Conservation (phyloP, 2,888 invertebrate species). For the Caenorhabditis sp. region DNA sequence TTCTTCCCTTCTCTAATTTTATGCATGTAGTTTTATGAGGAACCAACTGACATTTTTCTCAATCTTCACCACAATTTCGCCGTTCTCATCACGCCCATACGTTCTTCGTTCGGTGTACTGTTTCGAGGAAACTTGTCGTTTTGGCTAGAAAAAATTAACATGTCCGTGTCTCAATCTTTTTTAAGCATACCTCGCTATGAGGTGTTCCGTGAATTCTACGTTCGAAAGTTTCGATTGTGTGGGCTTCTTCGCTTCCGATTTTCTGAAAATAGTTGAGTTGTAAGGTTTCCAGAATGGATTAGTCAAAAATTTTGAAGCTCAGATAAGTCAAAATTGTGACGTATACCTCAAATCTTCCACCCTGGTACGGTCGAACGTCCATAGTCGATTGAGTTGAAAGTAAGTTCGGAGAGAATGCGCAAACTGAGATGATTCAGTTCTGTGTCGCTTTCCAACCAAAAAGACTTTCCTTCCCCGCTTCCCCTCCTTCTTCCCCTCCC, state of each 20-base stretch:
- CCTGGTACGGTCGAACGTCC: constrained; percentile 65
- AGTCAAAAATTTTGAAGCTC: neutral
- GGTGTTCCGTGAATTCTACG: constrained; percentile 71
- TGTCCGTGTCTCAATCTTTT: neutral
- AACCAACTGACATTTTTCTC: constrained; percentile 74
- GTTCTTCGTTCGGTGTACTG: constrained; percentile 76
- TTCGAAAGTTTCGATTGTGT: constrained; percentile 75
- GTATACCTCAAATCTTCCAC: constrained; percentile 69
- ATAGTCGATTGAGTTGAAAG: constrained; percentile 32
- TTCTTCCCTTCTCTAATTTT: neutral
- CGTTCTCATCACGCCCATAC: constrained; percentile 76
- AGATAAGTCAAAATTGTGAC: neutral
- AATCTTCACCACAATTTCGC: constrained; percentile 76
- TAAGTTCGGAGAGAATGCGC: constrained; percentile 2
- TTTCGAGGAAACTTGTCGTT: constrained; percentile 72
- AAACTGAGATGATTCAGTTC: constrained; percentile 48
- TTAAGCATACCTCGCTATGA: constrained; percentile 64
- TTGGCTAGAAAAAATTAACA: constrained; percentile 65
- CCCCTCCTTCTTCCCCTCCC: constrained; percentile 27
- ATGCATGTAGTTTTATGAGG: neutral
- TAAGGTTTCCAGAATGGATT: neutral
- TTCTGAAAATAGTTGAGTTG: constrained; percentile 62
- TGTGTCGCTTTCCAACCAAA: constrained; percentile 19
- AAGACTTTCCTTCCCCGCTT: no score
- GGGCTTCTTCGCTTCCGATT: constrained; percentile 75